Conservation (phyloP, 2,888 invertebrate species). For the Diarsia dahlii region DNA sequence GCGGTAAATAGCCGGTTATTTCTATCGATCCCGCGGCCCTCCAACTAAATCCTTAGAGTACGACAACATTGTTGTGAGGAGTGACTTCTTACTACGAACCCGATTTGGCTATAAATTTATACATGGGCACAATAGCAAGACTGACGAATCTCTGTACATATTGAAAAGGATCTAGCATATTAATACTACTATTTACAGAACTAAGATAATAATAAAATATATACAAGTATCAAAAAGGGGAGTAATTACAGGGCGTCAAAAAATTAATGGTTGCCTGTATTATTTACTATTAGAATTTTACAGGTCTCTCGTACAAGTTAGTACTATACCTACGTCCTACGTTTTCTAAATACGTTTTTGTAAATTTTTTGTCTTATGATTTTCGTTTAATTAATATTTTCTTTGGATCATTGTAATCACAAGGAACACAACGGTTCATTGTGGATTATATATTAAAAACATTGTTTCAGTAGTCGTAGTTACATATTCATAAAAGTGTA, state of each 20-base stretch:
- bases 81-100: constrained; percentile 56
- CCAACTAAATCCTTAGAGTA: constrained; percentile 81
- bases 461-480: too few relatives aligned
- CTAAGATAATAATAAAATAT: too few relatives aligned
- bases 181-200: too few relatives aligned
- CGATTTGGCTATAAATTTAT: constrained; percentile 53
- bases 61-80: constrained; percentile 78
- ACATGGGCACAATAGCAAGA: constrained; percentile 27
- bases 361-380: neutral
- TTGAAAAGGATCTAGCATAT: neutral
- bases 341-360: neutral
- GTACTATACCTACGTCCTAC: neutral
- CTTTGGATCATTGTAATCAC: neutral
- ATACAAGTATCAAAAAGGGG: too few relatives aligned
- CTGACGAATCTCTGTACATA: constrained; percentile 26
- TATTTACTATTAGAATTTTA: neutral
- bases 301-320: neutral
- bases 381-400: neutral
- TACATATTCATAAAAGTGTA: neutral
- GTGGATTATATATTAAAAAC: too few relatives aligned
- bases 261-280: constrained; percentile 6
- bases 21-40: constrained; percentile 80
- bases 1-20: constrained; percentile 84
- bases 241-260: too few relatives aligned
- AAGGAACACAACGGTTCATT: neutral